Evolutionary conservation across 2,888 invertebrate species (phyloP), one percentile per base, ranked within the genome.

Genomic region (Melieria crassipennis): DNA sequence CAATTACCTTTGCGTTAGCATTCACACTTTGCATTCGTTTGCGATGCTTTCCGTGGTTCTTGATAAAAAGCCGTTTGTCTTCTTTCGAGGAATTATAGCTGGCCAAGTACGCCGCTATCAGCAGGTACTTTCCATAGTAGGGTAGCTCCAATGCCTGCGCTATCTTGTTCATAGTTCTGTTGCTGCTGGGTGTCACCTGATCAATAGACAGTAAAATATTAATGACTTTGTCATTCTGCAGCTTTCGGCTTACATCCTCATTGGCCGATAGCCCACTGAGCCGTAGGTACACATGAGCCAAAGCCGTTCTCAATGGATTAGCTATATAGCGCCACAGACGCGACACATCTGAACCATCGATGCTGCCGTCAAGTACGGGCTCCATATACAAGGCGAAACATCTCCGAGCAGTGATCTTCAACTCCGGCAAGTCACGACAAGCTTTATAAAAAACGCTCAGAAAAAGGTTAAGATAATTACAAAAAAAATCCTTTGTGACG

Each of bases 81-180:
- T 94, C 92, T 78, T 94, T 94, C 0, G 93, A 91, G 1, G 97
- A 94, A 86, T 97, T 97, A 84, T 97, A 95, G 48, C 97, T 97
- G 0, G 97, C 97, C 73, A 98, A 88, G 84, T 95, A 98, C 0
- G 96, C 94, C 7, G 97, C 95, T 45, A 98, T 94, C 4, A 98
- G 88, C 50, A 98, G 88, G 84, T 91, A 97, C 86, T 97, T 97
- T 0, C 95, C 94, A 86, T 95, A 97, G 83, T 91, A 96, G 0
- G 97, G 97, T 4, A 98, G 83, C 80, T 95, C 94, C 48, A 94
- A 89, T 66, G 91, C 91, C 75, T 91, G 91, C 0, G 91, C 91
- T 78, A 91, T 87, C 46, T 89, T 89, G 75, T 88, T 89, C 10
- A 90, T 88, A 42, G 79, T 84, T 57, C 84, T 82, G 65, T 30